These are phyloP conservation scores for Temnothorax rugatulus DNA, from an alignment of 2,888 invertebrate species.

Conservation along the genomic window DNA sequence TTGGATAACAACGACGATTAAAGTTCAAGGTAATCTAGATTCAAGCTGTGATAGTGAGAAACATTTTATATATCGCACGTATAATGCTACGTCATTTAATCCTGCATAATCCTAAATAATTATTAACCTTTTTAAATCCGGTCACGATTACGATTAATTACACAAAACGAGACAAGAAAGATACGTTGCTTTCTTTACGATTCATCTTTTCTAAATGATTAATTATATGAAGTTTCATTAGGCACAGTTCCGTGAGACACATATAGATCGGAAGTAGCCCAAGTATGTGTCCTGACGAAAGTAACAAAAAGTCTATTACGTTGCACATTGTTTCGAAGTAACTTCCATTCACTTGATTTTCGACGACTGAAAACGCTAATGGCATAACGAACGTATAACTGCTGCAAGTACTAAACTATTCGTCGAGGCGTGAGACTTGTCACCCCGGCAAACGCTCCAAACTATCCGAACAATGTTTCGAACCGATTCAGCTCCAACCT, in stretches of 20 bases:
- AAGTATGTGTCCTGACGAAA: background rate
- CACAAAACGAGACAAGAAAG: background rate
- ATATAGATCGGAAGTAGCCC: background rate
- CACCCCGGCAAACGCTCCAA: constrained; percentile 60
- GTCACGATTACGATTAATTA: background rate
- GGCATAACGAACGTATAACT: constrained; percentile 48
- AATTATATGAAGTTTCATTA: background rate
- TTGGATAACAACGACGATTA: constrained; percentile 14
- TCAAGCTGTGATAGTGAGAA: background rate
- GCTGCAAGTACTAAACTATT: constrained; percentile 68
- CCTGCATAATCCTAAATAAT: constrained; percentile 5
- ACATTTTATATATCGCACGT: background rate
- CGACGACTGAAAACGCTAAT: constrained; percentile 52
- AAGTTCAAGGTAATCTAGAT: constrained; percentile 45
- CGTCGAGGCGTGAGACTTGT: constrained; percentile 66
- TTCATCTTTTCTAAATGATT: background rate
- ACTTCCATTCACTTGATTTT: constrained; percentile 44
- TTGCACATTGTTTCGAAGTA: constrained; percentile 46
- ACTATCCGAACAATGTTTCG: constrained; percentile 68
- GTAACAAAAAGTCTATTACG: background rate
- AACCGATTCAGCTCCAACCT: constrained; percentile 58
- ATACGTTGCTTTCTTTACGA: background rate
- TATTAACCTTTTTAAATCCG: background rate
- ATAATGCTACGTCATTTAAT: background rate
- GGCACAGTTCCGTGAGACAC: background rate